phyloP scores from a whole-genome alignment of 2,888 invertebrate species.

The Oasisia sp. region DNA sequence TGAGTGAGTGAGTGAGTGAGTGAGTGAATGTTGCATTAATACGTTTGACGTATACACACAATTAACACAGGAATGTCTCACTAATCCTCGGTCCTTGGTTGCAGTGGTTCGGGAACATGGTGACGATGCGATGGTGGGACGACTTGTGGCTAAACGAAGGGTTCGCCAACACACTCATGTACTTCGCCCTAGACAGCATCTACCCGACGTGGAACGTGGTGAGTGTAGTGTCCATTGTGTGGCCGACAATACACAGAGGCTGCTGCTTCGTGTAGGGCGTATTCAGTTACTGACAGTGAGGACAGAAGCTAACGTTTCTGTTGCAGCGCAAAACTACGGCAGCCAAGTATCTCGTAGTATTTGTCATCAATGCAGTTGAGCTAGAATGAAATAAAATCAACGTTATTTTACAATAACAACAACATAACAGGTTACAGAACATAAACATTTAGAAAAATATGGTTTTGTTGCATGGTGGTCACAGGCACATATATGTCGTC shows the following conservation, averaged over 20 bases:
- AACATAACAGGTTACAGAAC: no score
- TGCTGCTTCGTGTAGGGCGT: not conserved
- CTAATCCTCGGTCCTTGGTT: slow-evolving; percentile 30
- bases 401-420: no score
- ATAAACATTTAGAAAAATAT: no score
- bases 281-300: not conserved
- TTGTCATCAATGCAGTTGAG: no score
- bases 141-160: slow-evolving; percentile 65
- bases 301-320: not conserved
- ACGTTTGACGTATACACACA: not conserved
- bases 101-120: slow-evolving; percentile 66
- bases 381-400: no score
- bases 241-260: not conserved
- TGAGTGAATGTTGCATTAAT: not conserved
- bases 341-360: not conserved
- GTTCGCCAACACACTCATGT: slow-evolving; percentile 63
- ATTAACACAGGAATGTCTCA: not conserved
- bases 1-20: no score
- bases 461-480: no score
- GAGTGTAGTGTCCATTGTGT: slow-evolving; percentile 36
- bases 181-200: slow-evolving; percentile 61
- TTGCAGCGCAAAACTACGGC: not conserved
- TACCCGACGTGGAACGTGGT: slow-evolving; percentile 63
- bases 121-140: slow-evolving; percentile 66
- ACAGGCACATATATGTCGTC: no score